Conservation (phyloP, 2,113 vertebrate genomes). For the Ibidorhyncha struthersii region DNA sequence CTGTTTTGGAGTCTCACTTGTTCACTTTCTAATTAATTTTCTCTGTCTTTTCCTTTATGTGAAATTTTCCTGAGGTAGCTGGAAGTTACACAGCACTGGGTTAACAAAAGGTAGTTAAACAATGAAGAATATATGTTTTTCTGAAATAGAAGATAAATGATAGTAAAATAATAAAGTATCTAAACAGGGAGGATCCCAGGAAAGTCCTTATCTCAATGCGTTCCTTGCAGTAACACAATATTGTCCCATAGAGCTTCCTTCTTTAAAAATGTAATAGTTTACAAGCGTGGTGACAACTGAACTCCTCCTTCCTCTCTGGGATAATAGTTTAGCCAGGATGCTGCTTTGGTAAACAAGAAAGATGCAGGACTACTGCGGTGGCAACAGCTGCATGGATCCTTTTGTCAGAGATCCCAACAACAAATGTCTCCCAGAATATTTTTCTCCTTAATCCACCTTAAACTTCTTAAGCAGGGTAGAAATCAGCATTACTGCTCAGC, state of each 20-base stretch:
- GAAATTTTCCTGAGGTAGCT: not conserved
- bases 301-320: not conserved
- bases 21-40: not conserved
- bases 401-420: not conserved
- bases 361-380: not conserved
- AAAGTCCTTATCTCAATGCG: not conserved
- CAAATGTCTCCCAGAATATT: not conserved
- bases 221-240: not conserved
- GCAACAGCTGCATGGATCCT: not conserved
- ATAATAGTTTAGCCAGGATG: not conserved
- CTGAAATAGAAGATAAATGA: not conserved
- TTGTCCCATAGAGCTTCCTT: not conserved
- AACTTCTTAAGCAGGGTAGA: not conserved
- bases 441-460: not conserved
- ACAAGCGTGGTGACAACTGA: not conserved
- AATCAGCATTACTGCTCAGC: not conserved
- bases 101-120: not conserved
- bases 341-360: not conserved
- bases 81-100: not conserved
- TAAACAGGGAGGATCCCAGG: not conserved
- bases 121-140: not conserved
- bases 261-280: not conserved
- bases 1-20: not conserved
- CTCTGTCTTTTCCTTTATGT: not conserved
- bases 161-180: not conserved